Conservation (phyloP, 1,140 invertebrate species). For the Cherax quadricarinatus region DNA sequence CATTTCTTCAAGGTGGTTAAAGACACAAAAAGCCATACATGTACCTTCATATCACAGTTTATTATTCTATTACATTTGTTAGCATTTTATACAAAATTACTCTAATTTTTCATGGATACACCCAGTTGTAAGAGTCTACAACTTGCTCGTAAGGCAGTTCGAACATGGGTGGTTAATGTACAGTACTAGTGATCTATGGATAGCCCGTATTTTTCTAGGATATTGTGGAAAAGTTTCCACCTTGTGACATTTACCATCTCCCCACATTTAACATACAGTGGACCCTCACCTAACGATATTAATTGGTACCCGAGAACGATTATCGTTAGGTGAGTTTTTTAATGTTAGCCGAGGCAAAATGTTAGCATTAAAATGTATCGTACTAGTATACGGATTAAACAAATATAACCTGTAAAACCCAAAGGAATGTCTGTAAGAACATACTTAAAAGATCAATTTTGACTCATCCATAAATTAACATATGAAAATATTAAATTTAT, state of each 20-base stretch:
- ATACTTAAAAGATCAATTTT: neutral
- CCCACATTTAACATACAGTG: neutral
- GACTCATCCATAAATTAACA: neutral
- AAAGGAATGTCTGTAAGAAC: neutral
- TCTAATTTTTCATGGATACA: constrained; percentile 33
- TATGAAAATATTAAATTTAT: neutral
- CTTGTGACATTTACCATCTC: constrained; percentile 8
- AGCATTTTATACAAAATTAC: constrained; percentile 54
- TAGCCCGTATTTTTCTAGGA: constrained; percentile 1
- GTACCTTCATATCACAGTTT: constrained; percentile 67
- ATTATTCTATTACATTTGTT: constrained; percentile 65
- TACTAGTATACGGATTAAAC: too few species aligned
- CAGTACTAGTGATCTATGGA: neutral
- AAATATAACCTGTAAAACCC: neutral
- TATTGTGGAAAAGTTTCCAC: neutral
- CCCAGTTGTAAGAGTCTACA: constrained; percentile 35
- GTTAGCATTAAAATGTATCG: too few species aligned
- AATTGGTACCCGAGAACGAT: too few species aligned
- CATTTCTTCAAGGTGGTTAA: neutral
- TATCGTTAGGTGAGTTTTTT: too few species aligned
- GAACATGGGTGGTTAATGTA: neutral
- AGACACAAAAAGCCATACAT: constrained; percentile 15
- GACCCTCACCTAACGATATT: too few species aligned
- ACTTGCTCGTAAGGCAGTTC: constrained; percentile 34
- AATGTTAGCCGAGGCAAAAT: too few species aligned